These are phyloP conservation scores for Therioaphis trifolii DNA, from an alignment of 2,888 invertebrate species.

Conservation along the genomic window DNA sequence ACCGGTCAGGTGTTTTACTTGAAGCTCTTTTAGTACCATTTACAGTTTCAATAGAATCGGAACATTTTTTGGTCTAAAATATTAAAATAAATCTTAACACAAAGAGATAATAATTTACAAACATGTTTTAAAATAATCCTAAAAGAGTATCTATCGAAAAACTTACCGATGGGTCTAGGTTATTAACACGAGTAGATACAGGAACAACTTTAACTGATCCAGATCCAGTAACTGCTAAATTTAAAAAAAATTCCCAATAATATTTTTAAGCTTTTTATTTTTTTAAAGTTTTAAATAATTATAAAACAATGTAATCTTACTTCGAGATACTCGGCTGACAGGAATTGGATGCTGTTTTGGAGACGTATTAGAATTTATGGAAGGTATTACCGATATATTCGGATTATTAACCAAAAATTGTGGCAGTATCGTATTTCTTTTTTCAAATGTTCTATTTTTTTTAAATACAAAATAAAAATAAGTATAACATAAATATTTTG, in stretches of 20 bases:
- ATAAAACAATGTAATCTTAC: neutral
- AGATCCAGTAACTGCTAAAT: neutral
- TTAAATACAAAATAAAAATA: neutral
- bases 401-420: slow-evolving; percentile 44
- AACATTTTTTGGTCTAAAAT: neutral
- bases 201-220: neutral
- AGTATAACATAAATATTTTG: neutral
- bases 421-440: neutral
- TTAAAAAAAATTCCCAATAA: neutral
- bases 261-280: neutral
- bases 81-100: neutral
- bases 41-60: neutral
- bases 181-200: neutral
- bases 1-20: slow-evolving; percentile 7
- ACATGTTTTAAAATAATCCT: neutral
- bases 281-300: neutral
- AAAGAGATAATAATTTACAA: neutral
- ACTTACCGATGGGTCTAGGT: slow-evolving; percentile 15
- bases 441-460: neutral
- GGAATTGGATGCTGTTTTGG: neutral
- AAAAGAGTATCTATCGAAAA: neutral
- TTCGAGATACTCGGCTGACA: neutral
- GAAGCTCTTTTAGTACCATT: slow-evolving; percentile 18
- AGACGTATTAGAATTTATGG: neutral
- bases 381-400: slow-evolving; percentile 45